phyloP scores from a whole-genome alignment of 2,797 vertebrate species.

The Antennarius maculatus region DNA sequence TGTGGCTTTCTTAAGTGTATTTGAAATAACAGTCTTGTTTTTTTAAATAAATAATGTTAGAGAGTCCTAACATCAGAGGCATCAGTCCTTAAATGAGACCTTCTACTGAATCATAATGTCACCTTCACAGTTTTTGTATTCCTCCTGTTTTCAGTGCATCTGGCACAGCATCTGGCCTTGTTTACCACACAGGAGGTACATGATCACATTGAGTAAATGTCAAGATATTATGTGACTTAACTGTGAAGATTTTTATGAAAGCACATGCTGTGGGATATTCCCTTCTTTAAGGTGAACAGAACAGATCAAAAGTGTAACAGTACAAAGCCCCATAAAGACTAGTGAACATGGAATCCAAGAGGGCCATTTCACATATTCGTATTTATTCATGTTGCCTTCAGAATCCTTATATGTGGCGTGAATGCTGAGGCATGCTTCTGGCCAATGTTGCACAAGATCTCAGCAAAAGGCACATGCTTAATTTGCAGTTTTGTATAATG shows the following conservation, averaged over 20 bases:
- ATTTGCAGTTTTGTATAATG: slow-evolving; percentile 27
- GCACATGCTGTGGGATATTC: slow-evolving; percentile 22
- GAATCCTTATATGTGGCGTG: slow-evolving; percentile 44
- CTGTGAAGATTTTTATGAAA: slow-evolving; percentile 46
- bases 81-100: slow-evolving; percentile 33
- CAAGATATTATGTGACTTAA: slow-evolving; percentile 73
- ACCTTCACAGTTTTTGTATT: slow-evolving; percentile 62
- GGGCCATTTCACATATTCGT: slow-evolving; percentile 67
- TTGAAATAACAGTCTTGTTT: slow-evolving; percentile 26
- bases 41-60: slow-evolving; percentile 19
- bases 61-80: slow-evolving; percentile 28
- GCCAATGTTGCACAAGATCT: slow-evolving; percentile 55
- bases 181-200: slow-evolving; percentile 69
- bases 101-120: slow-evolving; percentile 59
- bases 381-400: slow-evolving; percentile 70
- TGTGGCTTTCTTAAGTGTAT: slow-evolving; percentile 25
- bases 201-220: slow-evolving; percentile 73
- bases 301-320: slow-evolving; percentile 69
- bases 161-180: slow-evolving; percentile 72
- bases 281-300: slow-evolving; percentile 67
- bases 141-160: slow-evolving; percentile 69
- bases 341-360: slow-evolving; percentile 60
- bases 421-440: slow-evolving; percentile 65
- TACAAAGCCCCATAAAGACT: slow-evolving; percentile 64
- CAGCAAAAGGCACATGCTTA: slow-evolving; percentile 24